These are phyloP conservation scores for Nipponia nippon DNA, from an alignment of 2,113 vertebrate genomes.

Conservation along the genomic window DNA sequence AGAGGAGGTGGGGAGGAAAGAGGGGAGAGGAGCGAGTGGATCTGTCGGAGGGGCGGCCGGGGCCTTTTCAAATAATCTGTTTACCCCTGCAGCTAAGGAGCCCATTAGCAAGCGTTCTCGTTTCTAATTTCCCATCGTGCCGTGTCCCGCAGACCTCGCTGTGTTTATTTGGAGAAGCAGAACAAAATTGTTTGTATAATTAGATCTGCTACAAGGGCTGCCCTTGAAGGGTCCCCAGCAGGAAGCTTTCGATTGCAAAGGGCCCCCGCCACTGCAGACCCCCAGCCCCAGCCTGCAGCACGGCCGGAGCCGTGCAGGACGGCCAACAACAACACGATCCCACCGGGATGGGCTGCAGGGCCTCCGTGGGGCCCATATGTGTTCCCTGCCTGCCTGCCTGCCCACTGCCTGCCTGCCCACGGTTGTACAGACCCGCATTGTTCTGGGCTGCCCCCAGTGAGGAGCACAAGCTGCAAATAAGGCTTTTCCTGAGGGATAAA, in stretches of 20 bases:
- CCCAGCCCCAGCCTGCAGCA: background rate
- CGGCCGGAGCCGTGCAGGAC: background rate
- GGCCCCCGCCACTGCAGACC: background rate
- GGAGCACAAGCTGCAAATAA: background rate
- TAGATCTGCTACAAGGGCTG: conserved; percentile 68
- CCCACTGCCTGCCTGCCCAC: background rate
- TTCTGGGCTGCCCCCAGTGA: background rate
- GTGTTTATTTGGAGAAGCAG: conserved; percentile 77
- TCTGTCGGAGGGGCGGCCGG: conserved; percentile 8
- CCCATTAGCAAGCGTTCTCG: conserved; percentile 69
- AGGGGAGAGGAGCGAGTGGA: background rate
- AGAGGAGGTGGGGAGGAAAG: background rate
- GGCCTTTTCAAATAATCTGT: conserved; percentile 68
- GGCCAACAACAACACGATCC: conserved; percentile 51
- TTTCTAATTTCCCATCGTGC: conserved; percentile 72
- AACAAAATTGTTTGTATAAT: conserved; percentile 77
- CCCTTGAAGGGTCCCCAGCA: conserved; percentile 67
- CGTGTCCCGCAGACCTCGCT: conserved; percentile 49
- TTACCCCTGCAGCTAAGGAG: conserved; percentile 75
- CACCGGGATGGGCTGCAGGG: background rate
- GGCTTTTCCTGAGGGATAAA: background rate
- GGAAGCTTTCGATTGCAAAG: conserved; percentile 54
- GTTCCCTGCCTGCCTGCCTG: background rate
- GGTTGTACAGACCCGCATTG: background rate
- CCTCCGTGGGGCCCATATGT: background rate